Evolutionary conservation across 2,113 vertebrate genomes (phyloP).

Genomic region (Sander vitreus): DNA sequence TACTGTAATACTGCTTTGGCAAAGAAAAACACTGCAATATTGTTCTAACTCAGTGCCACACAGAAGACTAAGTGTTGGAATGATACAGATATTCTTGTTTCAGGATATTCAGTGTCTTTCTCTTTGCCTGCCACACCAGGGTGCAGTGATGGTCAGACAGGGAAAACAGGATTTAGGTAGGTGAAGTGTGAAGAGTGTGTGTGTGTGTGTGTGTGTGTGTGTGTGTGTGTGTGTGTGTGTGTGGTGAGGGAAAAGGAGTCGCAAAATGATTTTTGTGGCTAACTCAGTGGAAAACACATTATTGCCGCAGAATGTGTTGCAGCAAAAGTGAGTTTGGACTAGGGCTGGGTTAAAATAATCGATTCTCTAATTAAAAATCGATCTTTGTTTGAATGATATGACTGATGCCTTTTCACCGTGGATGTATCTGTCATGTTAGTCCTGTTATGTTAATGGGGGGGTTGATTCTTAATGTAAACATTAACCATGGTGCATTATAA

Average conservation of each 20-base stretch:
- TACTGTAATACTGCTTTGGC: too few relatives aligned
- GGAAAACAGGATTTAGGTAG: slow-evolving; percentile 32
- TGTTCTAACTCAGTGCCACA: neutral
- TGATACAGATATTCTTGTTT: neutral
- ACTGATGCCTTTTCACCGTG: too few relatives aligned
- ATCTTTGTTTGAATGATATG: too few relatives aligned
- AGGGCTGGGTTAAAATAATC: too few relatives aligned
- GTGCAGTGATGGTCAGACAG: slow-evolving; percentile 28
- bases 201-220: neutral
- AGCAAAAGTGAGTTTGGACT: neutral
- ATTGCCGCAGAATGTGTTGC: neutral
- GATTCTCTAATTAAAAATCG: too few relatives aligned
- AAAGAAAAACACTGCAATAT: too few relatives aligned
- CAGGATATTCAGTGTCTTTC: neutral
- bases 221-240: neutral
- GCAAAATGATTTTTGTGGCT: neutral
- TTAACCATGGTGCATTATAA: too few relatives aligned
- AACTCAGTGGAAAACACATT: neutral
- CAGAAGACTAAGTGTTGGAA: too few relatives aligned
- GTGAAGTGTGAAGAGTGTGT: neutral
- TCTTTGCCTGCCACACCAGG: neutral
- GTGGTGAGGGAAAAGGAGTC: too few relatives aligned
- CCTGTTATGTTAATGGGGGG: too few relatives aligned
- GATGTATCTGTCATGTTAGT: too few relatives aligned
- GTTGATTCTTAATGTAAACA: too few relatives aligned